These are phyloP conservation scores for Rhagonycha fulva DNA, from an alignment of 2,888 invertebrate genomes.

Conservation along the genomic window DNA sequence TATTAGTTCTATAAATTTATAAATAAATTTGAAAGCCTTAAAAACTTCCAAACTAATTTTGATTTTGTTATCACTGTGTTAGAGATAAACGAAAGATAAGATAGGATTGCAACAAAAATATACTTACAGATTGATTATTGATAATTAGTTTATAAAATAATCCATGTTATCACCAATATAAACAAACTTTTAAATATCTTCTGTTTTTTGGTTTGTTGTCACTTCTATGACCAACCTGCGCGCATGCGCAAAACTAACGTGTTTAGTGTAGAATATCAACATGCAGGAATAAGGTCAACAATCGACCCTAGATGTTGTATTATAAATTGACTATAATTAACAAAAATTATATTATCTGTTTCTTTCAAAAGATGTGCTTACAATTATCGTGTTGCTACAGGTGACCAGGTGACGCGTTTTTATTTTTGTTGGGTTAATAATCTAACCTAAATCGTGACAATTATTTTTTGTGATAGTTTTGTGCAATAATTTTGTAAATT, in stretches of 20 bases:
- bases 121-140: background rate
- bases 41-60: no score
- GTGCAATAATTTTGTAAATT: background rate
- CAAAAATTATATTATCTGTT: background rate
- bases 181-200: background rate
- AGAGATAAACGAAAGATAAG: background rate
- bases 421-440: background rate
- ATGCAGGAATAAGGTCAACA: constrained; percentile 5
- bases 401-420: background rate
- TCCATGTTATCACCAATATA: background rate
- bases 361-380: background rate
- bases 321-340: background rate
- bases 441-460: background rate
- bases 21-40: no score
- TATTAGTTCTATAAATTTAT: no score
- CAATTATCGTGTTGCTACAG: background rate
- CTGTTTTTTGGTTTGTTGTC: background rate
- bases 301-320: background rate
- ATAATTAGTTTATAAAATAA: background rate
- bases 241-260: background rate
- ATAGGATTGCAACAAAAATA: background rate
- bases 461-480: background rate
- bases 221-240: background rate
- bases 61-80: no score
- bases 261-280: background rate